A percentile compares a stretch with the other conserved stretches of the same genome.
phyloP scores from a whole-genome alignment of 2,113 vertebrate species.

The Hypanus sabinus region DNA sequence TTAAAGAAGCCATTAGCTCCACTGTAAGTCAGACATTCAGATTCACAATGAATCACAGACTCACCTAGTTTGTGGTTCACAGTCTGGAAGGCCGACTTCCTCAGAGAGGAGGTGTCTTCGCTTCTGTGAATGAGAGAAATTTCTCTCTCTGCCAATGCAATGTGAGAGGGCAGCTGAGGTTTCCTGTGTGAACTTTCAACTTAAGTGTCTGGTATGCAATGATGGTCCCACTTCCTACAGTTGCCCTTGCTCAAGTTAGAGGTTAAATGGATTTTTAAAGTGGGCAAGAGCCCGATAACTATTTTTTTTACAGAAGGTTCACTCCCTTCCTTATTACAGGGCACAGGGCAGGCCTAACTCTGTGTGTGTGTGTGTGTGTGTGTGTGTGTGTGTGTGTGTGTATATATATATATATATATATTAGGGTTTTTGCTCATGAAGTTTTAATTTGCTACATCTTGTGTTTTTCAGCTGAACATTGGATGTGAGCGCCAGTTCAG shows the following conservation, averaged over 20 bases:
- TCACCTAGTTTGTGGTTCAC: too few species aligned
- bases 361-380: too few species aligned
- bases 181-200: not conserved
- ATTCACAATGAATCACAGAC: not conserved
- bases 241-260: not conserved
- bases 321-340: not conserved
- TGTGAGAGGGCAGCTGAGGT: not conserved
- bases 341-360: not conserved
- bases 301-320: not conserved
- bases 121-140: not conserved
- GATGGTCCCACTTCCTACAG: not conserved
- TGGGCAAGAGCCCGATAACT: not conserved
- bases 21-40: not conserved
- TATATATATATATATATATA: not conserved
- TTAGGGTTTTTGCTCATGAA: too few species aligned
- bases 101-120: not conserved
- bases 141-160: not conserved
- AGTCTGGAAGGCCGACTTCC: not conserved
- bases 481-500: conserved; percentile 82
- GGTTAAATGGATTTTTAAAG: not conserved
- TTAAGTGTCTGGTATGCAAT: not conserved
- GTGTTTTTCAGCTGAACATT: conserved; percentile 71
- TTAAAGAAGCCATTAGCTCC: not conserved
- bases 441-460: not conserved
- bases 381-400: too few species aligned